A percentile compares a stretch with the other conserved stretches of the same genome.
Conservation (phyloP, 2,888 invertebrate genomes). For the Amblyjoppa fuscipennis region DNA sequence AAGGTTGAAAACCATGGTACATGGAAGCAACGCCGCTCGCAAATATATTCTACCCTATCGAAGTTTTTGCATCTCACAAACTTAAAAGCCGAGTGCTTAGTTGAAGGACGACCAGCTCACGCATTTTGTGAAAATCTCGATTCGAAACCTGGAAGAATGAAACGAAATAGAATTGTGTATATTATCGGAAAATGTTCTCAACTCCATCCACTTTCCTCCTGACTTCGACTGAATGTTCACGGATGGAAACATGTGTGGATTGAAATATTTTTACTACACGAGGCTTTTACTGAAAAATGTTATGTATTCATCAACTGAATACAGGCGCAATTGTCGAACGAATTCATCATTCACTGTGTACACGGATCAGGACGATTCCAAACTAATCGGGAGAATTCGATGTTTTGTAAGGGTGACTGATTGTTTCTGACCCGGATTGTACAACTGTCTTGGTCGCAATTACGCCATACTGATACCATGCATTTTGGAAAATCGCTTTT, state of each 20-base stretch:
- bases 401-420: constrained; percentile 6
- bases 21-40: constrained; percentile 48
- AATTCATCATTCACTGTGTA: constrained; percentile 16
- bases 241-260: not conserved
- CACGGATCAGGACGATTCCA: not conserved
- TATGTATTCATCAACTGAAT: not conserved
- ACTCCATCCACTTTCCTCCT: not conserved
- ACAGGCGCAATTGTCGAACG: not conserved
- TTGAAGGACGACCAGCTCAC: constrained; percentile 3
- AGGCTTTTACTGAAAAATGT: not conserved
- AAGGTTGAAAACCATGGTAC: constrained; percentile 39
- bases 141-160: not conserved
- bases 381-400: not conserved
- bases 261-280: not conserved
- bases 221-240: not conserved
- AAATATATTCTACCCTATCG: constrained; percentile 38
- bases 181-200: constrained; percentile 4
- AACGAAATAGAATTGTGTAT: not conserved
- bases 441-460: not conserved
- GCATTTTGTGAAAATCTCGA: constrained; percentile 28
- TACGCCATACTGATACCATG: not conserved
- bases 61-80: constrained; percentile 24
- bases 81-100: constrained; percentile 14
- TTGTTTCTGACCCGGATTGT: not conserved
- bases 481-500: not conserved